Evolutionary conservation across 2,888 invertebrate genomes (phyloP).

Genomic region (Amphipyra tragopoginis): DNA sequence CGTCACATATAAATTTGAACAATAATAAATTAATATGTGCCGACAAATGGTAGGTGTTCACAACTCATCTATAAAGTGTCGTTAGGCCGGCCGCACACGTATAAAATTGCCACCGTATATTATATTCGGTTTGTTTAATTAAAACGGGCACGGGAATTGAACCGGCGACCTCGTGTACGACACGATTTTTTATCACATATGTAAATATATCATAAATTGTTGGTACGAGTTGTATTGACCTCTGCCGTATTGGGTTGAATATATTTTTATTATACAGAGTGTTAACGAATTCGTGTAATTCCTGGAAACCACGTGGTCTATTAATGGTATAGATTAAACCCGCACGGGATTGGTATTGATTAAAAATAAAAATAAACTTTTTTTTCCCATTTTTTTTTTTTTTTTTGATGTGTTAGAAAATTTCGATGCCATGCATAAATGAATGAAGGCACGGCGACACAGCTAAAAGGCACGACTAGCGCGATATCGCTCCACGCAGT

Average conservation of each 20-base stretch:
- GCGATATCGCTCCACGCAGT: no score
- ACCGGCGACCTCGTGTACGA: constrained; percentile 66
- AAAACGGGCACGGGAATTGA: constrained; percentile 71
- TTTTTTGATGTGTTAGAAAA: no score
- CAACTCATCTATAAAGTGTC: constrained; percentile 64
- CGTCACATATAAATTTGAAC: constrained; percentile 55
- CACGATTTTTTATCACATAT: constrained; percentile 72
- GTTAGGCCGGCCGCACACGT: constrained; percentile 61
- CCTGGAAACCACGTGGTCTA: no score
- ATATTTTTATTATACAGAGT: constrained; percentile 17
- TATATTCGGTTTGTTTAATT: constrained; percentile 82
- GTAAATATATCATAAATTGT: constrained; percentile 69
- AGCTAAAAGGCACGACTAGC: no score
- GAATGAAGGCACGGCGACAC: no score
- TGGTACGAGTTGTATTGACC: constrained; percentile 52
- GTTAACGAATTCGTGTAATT: constrained; percentile 3
- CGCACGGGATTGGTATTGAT: no score
- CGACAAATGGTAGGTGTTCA: constrained; percentile 60
- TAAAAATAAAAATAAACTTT: no score
- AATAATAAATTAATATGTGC: constrained; percentile 62
- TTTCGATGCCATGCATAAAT: no score
- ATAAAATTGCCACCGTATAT: constrained; percentile 75
- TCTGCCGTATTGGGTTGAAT: constrained; percentile 28
- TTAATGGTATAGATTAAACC: no score
- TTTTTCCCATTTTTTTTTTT: no score